Percentiles rank a stretch among this genome's conserved stretches.
Conservation (phyloP, 2,113 vertebrate species). For the Anolis sagrei region DNA sequence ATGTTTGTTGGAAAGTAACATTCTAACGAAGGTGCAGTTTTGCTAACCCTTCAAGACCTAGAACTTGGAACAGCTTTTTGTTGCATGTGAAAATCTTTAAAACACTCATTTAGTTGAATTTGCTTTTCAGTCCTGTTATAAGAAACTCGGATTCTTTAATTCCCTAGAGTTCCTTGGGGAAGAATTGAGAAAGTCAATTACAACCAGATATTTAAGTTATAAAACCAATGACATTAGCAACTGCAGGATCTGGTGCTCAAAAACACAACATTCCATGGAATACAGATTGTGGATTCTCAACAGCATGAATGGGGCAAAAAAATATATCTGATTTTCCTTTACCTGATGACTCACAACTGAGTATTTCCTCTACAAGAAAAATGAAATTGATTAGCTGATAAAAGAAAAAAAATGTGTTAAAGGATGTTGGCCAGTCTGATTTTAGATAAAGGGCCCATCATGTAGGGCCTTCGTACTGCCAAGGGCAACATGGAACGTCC, state of each 20-base stretch:
- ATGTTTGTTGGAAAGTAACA: conserved; percentile 18
- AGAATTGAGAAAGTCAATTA: conserved; percentile 3
- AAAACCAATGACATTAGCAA: conserved; percentile 46
- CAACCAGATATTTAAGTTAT: conserved; percentile 43
- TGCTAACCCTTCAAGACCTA: conserved; percentile 30
- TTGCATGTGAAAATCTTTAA: conserved; percentile 23
- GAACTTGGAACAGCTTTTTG: conserved; percentile 26
- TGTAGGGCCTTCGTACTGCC: conserved; percentile 42
- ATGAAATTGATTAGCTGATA: conserved; percentile 28
- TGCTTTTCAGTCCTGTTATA: neutral
- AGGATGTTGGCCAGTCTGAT: conserved; percentile 36
- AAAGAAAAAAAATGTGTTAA: conserved; percentile 49
- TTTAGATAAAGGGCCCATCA: conserved; percentile 27
- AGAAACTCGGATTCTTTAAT: conserved; percentile 35
- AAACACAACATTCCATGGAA: conserved; percentile 21
- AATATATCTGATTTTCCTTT: conserved; percentile 13
- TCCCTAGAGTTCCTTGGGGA: conserved; percentile 21
- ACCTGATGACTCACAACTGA: conserved; percentile 36
- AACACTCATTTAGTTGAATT: conserved; percentile 26
- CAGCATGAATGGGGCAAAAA: conserved; percentile 14
- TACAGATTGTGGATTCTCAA: conserved; percentile 6
- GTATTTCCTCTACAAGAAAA: conserved; percentile 35
- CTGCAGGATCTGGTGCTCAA: conserved; percentile 41
- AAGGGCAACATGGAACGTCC: conserved; percentile 53
- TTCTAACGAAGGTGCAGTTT: conserved; percentile 32